Evolutionary conservation across 1,140 invertebrate genomes (phyloP).

Genomic region (Scaptodrosophila lebanonensis): DNA sequence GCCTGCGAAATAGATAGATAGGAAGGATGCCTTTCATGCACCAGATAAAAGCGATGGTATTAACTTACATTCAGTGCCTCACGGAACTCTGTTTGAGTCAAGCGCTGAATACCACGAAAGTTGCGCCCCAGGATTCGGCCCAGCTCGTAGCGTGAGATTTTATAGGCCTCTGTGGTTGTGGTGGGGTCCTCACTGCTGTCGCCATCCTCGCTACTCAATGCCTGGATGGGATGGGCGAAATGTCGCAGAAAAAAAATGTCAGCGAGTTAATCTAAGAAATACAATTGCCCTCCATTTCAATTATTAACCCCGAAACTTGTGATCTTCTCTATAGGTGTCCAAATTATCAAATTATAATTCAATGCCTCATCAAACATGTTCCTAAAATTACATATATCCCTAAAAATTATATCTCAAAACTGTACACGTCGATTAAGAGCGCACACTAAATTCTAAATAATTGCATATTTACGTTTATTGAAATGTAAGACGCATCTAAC

Average conservation of each 20-base stretch:
- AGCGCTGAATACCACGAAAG: conserved; percentile 64
- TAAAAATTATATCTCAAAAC: no score
- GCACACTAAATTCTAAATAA: no score
- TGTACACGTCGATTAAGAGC: no score
- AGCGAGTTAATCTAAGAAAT: background rate
- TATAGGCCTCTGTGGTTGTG: conserved; percentile 53
- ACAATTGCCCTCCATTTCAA: no score
- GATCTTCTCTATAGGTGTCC: no score
- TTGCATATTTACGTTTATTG: no score
- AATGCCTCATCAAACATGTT: no score
- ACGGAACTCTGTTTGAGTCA: conserved; percentile 60
- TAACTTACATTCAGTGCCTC: conserved; percentile 59
- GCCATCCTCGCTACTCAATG: conserved; percentile 27
- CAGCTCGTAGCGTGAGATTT: conserved; percentile 73
- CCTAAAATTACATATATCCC: no score
- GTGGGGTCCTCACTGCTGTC: conserved; percentile 27
- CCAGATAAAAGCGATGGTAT: background rate
- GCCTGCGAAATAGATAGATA: conserved; percentile 33
- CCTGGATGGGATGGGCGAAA: no score
- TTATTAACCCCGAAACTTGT: no score
- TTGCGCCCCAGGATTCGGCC: conserved; percentile 71
- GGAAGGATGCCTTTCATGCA: background rate
- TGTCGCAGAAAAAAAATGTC: no score
- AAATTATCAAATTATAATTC: no score
- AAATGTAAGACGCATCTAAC: background rate